Conservation (phyloP, 30 jellyfish, hydroid and myxozoan genomes). For the Turritopsis rubra region DNA sequence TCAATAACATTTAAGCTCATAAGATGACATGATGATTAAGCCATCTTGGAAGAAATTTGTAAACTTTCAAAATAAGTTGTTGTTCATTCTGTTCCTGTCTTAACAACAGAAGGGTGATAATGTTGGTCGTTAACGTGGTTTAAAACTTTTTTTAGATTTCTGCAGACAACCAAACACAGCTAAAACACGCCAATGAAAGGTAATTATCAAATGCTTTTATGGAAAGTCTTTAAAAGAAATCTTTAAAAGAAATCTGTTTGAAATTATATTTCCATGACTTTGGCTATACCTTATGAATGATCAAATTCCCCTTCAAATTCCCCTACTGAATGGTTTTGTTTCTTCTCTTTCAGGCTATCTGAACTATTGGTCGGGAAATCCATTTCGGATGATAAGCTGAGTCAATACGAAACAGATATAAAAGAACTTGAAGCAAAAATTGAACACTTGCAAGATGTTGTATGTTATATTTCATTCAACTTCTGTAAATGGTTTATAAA, state of each 20-base stretch:
- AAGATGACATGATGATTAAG: no score
- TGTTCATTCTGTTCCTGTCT: no score
- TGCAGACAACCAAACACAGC: conserved; percentile 65
- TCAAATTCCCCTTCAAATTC: no score
- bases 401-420: conserved; percentile 21
- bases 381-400: conserved; percentile 45
- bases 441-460: conserved; percentile 59
- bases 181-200: conserved; percentile 79
- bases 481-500: not conserved
- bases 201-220: not conserved
- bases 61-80: no score
- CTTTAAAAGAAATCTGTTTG: not conserved
- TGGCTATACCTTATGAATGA: no score
- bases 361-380: conserved; percentile 58
- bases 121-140: not conserved
- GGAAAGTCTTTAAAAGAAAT: not conserved
- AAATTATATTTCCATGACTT: no score
- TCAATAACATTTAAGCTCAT: not conserved
- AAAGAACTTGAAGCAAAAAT: conserved; percentile 37
- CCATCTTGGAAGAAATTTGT: no score
- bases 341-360: conserved; percentile 49
- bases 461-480: not conserved
- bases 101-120: no score
- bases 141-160: conserved; percentile 39
- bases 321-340: no score